phyloP scores from a whole-genome alignment of 2,113 vertebrate species.

The Labrus mixtus region DNA sequence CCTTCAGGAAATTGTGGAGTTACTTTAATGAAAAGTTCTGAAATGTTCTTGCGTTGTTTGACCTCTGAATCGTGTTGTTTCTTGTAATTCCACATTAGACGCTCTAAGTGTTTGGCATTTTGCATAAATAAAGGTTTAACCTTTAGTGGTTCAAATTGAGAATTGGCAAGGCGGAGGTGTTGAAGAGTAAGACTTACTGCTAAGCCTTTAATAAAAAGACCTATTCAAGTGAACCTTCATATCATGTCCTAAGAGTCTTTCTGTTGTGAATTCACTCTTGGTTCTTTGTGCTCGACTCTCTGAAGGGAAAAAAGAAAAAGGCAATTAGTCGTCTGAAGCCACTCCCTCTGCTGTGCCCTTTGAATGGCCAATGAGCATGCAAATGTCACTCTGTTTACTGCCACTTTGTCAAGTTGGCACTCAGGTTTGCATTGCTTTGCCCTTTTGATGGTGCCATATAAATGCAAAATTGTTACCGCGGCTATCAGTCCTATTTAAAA shows the following conservation, averaged over 20 bases:
- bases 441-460: slow-evolving; percentile 64
- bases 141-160: neutral
- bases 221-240: too few species aligned
- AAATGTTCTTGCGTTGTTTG: neutral
- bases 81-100: neutral
- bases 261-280: neutral
- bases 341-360: slow-evolving; percentile 67
- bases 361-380: slow-evolving; percentile 72
- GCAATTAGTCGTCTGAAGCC: neutral
- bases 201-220: too few species aligned
- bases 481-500: slow-evolving; percentile 48
- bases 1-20: too few species aligned
- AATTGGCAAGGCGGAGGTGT: neutral
- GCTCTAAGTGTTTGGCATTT: neutral
- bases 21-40: too few species aligned
- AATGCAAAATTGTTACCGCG: slow-evolving; percentile 61
- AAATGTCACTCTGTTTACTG: slow-evolving; percentile 73
- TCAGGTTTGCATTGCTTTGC: slow-evolving; percentile 33
- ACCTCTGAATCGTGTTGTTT: too few species aligned
- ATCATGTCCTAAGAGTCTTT: neutral
- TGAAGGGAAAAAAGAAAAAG: neutral
- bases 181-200: neutral
- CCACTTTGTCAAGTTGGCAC: slow-evolving; percentile 49
- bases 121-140: neutral
- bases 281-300: neutral